Base-by-base conservation (phyloP, 2,113 vertebrate genomes). In the Sclerurus mexicanus region DNA sequence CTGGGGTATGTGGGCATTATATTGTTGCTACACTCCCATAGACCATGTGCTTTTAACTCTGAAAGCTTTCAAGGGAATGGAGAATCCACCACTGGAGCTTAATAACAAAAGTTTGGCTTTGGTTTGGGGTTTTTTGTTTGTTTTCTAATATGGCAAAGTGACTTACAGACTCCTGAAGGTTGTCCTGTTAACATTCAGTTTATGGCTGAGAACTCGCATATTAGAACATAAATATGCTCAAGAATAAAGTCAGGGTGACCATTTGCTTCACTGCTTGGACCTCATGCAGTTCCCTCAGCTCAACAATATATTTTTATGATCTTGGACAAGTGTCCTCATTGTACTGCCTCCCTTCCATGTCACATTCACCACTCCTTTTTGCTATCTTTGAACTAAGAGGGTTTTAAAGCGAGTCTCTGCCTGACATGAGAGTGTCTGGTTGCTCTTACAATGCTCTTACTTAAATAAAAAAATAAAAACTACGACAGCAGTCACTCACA, bases 271-370 rank as follows among this genome's bases (percentile, higher is more conserved):
- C 6, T 2, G 1, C 9, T 79, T 44, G 28, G 23, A 16, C 8
- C 13, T 55, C 42, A 37, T n/a, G 31, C 21, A 37, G 27, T 40
- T 76, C 7, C 4, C 15, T 76, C 33, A 46, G 9, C 6, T 76
- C 31, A 37, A 14, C 24, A n/a, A 23, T 28, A 16, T 4, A 27
- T 4, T 66, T 33, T 55, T 10, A 4, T 60, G 23, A 44, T 49
- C 20, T 33, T 55, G 52, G 20, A 55, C 17, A 31, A 5, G 50
- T 18, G 25, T 12, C 14, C 28, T 50, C 14, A 8, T 63, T 37
- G 16, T 39, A 14, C 16, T 58, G 19, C 17, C 9, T 84, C n/a
- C 0, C 0, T 58, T 74, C 22, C 16, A n/a, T 0, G 1, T 69
- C 44, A 46, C 14, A 30, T 20, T 44, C 17, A 27, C 25, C 19